A percentile compares a stretch with the other conserved stretches of the same genome.
phyloP scores from a whole-genome alignment of 2,888 invertebrate species.

The Ganaspis brasiliensis region DNA sequence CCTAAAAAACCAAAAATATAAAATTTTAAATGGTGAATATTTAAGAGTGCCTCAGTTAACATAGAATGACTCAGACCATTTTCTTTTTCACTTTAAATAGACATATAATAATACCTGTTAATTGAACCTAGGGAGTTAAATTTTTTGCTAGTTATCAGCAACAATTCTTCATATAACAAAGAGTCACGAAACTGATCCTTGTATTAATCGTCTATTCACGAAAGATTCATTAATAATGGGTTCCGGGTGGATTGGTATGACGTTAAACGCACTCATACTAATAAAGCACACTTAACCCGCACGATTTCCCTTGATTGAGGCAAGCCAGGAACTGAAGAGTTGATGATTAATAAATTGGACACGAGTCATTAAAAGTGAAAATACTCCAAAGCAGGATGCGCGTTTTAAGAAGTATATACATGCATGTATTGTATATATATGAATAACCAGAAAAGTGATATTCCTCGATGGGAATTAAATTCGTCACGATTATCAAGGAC shows the following conservation, averaged over 20 bases:
- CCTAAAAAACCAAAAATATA: no score
- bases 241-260: not conserved
- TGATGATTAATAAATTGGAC: conserved; percentile 17
- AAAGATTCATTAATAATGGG: conserved; percentile 23
- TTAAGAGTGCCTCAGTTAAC: no score
- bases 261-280: not conserved
- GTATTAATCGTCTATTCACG: conserved; percentile 9
- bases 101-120: no score
- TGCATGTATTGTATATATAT: not conserved
- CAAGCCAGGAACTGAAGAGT: not conserved
- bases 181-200: not conserved
- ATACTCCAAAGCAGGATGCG: not conserved
- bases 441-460: not conserved
- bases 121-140: not conserved
- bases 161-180: conserved; percentile 4
- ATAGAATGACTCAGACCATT: no score
- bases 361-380: not conserved
- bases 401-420: not conserved
- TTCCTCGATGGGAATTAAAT: not conserved
- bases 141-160: not conserved
- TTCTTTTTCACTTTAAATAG: no score
- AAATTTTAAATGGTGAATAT: no score
- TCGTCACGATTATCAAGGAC: not conserved
- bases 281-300: not conserved
- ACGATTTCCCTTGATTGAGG: not conserved